Evolutionary conservation across 1,140 invertebrate genomes (phyloP).

Genomic region (Uloborus diversus): DNA sequence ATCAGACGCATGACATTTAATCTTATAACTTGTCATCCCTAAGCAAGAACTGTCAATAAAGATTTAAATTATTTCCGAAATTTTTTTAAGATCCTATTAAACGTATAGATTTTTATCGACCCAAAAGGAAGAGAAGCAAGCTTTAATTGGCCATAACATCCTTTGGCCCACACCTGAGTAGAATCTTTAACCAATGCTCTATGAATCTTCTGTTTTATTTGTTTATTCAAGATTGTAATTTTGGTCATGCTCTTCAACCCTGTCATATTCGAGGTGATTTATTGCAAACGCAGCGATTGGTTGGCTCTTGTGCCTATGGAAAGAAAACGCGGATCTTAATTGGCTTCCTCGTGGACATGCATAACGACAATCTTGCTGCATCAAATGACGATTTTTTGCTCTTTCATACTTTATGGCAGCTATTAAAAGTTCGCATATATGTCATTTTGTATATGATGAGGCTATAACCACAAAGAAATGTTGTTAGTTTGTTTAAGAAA

Average conservation of each 20-base stretch:
- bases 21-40: no score
- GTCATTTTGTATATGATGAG: no score
- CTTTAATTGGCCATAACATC: constrained; percentile 45
- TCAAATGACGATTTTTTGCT: constrained; percentile 1
- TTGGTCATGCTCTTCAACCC: constrained; percentile 24
- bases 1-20: no score
- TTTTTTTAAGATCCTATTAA: no score
- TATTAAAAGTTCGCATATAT: no score
- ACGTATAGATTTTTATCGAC: no score
- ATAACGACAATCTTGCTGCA: constrained; percentile 4
- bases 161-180: neutral
- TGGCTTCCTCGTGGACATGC: constrained; percentile 17
- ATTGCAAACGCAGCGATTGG: constrained; percentile 33
- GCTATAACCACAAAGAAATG: no score
- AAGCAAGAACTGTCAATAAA: no score
- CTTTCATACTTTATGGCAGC: no score
- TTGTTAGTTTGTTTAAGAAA: no score
- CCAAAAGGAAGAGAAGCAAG: no score
- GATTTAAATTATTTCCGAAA: no score
- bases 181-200: neutral
- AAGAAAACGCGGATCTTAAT: constrained; percentile 4
- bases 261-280: constrained; percentile 35
- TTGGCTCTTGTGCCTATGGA: constrained; percentile 3
- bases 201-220: neutral
- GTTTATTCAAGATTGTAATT: constrained; percentile 32